Base-by-base conservation (phyloP, 2,797 vertebrate species). In the Molossus alvarezi region DNA sequence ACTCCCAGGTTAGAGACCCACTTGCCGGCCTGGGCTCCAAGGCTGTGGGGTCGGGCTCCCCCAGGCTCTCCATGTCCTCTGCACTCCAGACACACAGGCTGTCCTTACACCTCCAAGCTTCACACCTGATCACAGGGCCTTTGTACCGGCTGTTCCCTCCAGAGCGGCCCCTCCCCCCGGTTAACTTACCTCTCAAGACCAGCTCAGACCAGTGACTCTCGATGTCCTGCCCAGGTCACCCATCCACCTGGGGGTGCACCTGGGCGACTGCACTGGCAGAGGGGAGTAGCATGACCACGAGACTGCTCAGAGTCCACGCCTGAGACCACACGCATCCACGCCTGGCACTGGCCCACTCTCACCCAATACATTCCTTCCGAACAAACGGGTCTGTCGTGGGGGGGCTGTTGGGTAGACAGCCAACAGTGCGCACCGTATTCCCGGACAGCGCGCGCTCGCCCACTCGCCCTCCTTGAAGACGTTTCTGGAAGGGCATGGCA, bases 351-450 rank as follows among this genome's bases (percentile, higher is more conserved):
- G 21, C 20, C 72, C 53, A 12, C 62, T 53, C 37, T 29, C 41
- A 45, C 5, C 27, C 7, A 51, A 41, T 51, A 14, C 1, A 3
- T 57, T 55, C 53, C 69, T 5, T 25, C 21, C 14, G 60, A 27
- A 23, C 27, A 73, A 72, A 18, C 6, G 71, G 53, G 13, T 17
- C 53, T 75, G 55, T 69, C 72, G 5, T 9, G 5, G 37, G 11
- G 23, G 9, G 23, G n/a, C 75, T 11, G 6, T 27, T 69, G 4
- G 6, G 65, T 12, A 53, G 29, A 76, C 37, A 21, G 13, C 6
- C 27, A 9, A 11, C 58, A 5, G 45, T 7, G 29, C 23, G 62
- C 6, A 5, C 55, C 11, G 0, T 6, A 1, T 75, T 5, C 48
- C 33, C 33, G 7, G 1, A 27, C 13, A 6, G 17, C 3, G 18